Evolutionary conservation across 2,888 invertebrate species (phyloP).

Genomic region (Drosophila prolongata): DNA sequence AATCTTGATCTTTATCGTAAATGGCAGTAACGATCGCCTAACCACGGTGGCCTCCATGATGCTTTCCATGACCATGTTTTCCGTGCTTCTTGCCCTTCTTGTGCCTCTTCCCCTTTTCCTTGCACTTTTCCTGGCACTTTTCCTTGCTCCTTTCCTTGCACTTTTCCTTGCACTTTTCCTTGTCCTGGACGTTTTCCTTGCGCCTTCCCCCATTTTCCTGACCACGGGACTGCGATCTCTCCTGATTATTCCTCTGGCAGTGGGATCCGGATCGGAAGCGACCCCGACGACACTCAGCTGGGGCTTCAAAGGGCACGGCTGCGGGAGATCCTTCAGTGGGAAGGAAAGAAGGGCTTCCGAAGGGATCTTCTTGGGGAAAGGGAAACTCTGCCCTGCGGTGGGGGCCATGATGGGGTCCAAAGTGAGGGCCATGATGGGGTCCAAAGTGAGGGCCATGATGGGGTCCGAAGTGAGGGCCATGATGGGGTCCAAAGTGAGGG

Average conservation of each 20-base stretch:
- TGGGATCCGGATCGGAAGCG: slow-evolving; percentile 24
- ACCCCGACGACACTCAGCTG: slow-evolving; percentile 1
- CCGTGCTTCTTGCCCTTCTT: slow-evolving; percentile 4
- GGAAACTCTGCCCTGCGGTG: not conserved
- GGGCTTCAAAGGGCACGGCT: not conserved
- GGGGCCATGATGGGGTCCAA: slow-evolving; percentile 9
- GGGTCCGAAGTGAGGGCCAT: slow-evolving; percentile 2
- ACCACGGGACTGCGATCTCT: slow-evolving; percentile 5
- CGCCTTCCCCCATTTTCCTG: not conserved
- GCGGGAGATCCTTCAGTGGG: not conserved
- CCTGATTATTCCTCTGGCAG: slow-evolving; percentile 1
- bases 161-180: not conserved
- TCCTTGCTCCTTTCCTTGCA: slow-evolving; percentile 1
- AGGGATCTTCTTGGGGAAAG: not conserved
- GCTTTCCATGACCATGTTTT: not conserved
- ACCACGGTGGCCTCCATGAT: not conserved
- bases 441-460: not conserved
- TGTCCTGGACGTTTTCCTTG: slow-evolving; percentile 2
- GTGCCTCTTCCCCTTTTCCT: slow-evolving; percentile 13
- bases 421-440: slow-evolving; percentile 7
- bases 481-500: slow-evolving; percentile 4
- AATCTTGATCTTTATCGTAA: too few relatives aligned
- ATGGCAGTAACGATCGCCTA: not conserved
- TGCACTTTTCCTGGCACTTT: too few relatives aligned
- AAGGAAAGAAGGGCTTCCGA: not conserved